Percentiles rank a stretch among this genome's conserved stretches.
Conservation (phyloP, 35 echinoderm and acorn worm species). For the Anneissia japonica region DNA sequence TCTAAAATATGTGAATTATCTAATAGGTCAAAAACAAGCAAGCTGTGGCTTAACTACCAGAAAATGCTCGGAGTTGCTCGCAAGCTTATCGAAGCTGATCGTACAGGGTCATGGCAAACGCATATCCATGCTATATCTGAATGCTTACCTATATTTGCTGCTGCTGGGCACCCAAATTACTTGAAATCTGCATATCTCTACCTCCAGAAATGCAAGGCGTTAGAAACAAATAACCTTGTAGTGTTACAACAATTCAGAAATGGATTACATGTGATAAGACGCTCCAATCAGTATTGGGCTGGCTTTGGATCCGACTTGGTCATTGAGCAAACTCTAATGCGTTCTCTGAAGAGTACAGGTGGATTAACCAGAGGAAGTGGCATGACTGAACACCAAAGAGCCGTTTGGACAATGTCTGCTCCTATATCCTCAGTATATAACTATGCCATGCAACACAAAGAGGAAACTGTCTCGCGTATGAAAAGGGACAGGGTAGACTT, state of each 20-base stretch:
- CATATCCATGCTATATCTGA: background rate
- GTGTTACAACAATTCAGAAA: slow-evolving; percentile 28
- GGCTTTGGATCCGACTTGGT: slow-evolving; percentile 41
- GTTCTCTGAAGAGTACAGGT: slow-evolving; percentile 29
- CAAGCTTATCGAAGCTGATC: background rate
- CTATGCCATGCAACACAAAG: slow-evolving; percentile 55
- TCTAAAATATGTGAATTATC: too few relatives aligned
- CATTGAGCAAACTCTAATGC: slow-evolving; percentile 56
- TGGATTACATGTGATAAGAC: slow-evolving; percentile 47
- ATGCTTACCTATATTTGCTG: background rate
- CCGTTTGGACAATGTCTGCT: slow-evolving; percentile 30
- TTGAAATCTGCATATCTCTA: slow-evolving; percentile 46
- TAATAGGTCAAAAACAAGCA: background rate
- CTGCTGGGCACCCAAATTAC: slow-evolving; percentile 30
- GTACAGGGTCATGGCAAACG: background rate
- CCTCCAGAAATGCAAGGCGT: slow-evolving; percentile 39
- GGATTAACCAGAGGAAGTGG: slow-evolving; percentile 40
- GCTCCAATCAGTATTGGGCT: slow-evolving; percentile 42
- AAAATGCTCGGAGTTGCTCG: background rate
- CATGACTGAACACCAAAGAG: slow-evolving; percentile 32
- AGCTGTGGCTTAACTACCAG: slow-evolving; percentile 1
- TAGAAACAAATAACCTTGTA: slow-evolving; percentile 43
- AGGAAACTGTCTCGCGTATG: slow-evolving; percentile 14
- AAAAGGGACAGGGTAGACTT: slow-evolving; percentile 12
- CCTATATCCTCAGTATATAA: slow-evolving; percentile 31